Evolutionary conservation across 1,140 invertebrate genomes (phyloP).

Genomic region (Bombus difficillimus): DNA sequence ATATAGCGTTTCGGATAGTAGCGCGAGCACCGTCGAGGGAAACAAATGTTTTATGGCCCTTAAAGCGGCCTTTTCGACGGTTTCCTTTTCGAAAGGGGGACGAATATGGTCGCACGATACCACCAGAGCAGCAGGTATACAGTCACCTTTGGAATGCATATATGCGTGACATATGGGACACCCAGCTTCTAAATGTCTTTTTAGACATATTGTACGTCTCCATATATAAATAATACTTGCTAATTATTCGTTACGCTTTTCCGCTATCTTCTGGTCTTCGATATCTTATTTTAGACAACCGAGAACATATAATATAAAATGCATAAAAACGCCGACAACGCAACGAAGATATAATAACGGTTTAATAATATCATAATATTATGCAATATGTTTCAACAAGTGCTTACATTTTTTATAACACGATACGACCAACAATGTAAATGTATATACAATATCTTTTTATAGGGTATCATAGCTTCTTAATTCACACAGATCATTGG

Average conservation of each 20-base stretch:
- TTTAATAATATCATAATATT: too few relatives aligned
- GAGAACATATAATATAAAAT: background rate
- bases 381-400: too few relatives aligned
- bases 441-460: too few relatives aligned
- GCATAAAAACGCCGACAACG: background rate
- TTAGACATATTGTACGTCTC: background rate
- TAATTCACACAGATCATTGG: too few relatives aligned
- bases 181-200: background rate
- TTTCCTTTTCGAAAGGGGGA: conserved; percentile 57
- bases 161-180: conserved; percentile 18
- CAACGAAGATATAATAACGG: too few relatives aligned
- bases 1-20: conserved; percentile 61
- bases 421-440: too few relatives aligned
- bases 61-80: conserved; percentile 74
- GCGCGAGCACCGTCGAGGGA: conserved; percentile 64
- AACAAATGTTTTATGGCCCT: conserved; percentile 80
- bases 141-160: conserved; percentile 26
- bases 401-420: too few relatives aligned
- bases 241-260: background rate
- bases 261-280: fast-evolving
- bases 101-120: conserved; percentile 25
- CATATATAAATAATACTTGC: too few relatives aligned
- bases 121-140: conserved; percentile 27
- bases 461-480: too few relatives aligned
- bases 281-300: background rate